phyloP scores from a whole-genome alignment of 1,140 invertebrate species.

The Drosophila nigrodunni region DNA sequence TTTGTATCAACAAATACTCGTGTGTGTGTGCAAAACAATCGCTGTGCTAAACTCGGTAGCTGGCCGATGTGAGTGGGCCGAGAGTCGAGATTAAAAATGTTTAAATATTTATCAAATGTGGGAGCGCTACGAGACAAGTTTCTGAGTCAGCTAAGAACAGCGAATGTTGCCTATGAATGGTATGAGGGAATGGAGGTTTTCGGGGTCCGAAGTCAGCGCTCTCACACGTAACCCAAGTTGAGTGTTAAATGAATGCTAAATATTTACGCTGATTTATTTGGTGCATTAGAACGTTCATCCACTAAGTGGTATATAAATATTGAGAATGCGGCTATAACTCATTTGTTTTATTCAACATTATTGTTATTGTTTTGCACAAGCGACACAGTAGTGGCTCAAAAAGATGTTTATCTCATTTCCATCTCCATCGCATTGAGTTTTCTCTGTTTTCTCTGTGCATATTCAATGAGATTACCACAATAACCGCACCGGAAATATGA shows the following conservation, averaged over 20 bases:
- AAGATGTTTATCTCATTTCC: constrained; percentile 53
- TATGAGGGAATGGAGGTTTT: neutral
- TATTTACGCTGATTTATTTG: constrained; percentile 79
- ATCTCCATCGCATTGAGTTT: constrained; percentile 43
- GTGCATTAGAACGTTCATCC: constrained; percentile 64
- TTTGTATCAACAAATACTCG: constrained; percentile 49
- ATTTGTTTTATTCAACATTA: constrained; percentile 2
- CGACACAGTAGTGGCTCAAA: constrained; percentile 48
- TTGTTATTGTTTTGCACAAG: constrained; percentile 26
- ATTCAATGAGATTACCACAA: constrained; percentile 55
- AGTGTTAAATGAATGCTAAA: constrained; percentile 78
- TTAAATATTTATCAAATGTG: constrained; percentile 83
- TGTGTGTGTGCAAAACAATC: constrained; percentile 43
- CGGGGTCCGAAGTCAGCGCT: neutral
- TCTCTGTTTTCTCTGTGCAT: constrained; percentile 21
- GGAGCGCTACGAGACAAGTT: constrained; percentile 77
- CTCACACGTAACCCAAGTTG: constrained; percentile 5
- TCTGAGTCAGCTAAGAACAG: constrained; percentile 69
- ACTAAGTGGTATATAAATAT: constrained; percentile 77
- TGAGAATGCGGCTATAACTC: constrained; percentile 58
- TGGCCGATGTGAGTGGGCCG: constrained; percentile 45
- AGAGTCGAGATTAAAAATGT: constrained; percentile 68
- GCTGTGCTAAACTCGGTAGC: constrained; percentile 73
- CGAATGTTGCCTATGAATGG: constrained; percentile 24
- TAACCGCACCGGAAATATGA: constrained; percentile 75